Percentiles rank a stretch among this genome's conserved stretches.
Conservation (phyloP, 2,888 invertebrate species). For the Zootermopsis nevadensis region DNA sequence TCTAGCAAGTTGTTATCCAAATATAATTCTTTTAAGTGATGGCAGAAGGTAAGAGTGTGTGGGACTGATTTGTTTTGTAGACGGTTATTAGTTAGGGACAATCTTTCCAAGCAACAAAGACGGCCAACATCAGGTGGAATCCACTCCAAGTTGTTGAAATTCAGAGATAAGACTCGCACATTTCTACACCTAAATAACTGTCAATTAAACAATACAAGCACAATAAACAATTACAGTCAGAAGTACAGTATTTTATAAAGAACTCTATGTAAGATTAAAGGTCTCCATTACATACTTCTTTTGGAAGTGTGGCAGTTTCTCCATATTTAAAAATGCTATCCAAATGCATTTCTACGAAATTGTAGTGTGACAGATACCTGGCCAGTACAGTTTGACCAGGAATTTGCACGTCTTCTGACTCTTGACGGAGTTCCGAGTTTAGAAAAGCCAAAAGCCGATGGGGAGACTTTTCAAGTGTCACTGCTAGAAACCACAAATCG, state of each 20-base stretch:
- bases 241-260: not conserved
- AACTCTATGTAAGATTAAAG: not conserved
- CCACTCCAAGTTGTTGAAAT: slow-evolving; percentile 62
- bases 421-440: slow-evolving; percentile 50
- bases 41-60: slow-evolving; percentile 62
- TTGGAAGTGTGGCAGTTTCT: slow-evolving; percentile 61
- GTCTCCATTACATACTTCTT: slow-evolving; percentile 58
- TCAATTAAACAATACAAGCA: slow-evolving; percentile 45
- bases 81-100: slow-evolving; percentile 63
- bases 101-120: slow-evolving; percentile 61
- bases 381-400: slow-evolving; percentile 53
- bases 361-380: slow-evolving; percentile 53
- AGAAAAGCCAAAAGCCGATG: slow-evolving; percentile 53
- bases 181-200: slow-evolving; percentile 63
- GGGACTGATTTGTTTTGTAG: slow-evolving; percentile 64
- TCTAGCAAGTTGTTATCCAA: slow-evolving; percentile 64
- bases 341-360: slow-evolving; percentile 62
- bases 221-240: not conserved
- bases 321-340: slow-evolving; percentile 63
- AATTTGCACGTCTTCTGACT: slow-evolving; percentile 44
- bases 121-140: slow-evolving; percentile 64
- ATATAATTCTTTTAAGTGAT: slow-evolving; percentile 59
- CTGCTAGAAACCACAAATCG: slow-evolving; percentile 51
- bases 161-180: slow-evolving; percentile 62
- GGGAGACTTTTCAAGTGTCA: slow-evolving; percentile 52